These are phyloP conservation scores for Cygnus olor DNA, from an alignment of 2,797 vertebrate genomes.

Conservation along the genomic window DNA sequence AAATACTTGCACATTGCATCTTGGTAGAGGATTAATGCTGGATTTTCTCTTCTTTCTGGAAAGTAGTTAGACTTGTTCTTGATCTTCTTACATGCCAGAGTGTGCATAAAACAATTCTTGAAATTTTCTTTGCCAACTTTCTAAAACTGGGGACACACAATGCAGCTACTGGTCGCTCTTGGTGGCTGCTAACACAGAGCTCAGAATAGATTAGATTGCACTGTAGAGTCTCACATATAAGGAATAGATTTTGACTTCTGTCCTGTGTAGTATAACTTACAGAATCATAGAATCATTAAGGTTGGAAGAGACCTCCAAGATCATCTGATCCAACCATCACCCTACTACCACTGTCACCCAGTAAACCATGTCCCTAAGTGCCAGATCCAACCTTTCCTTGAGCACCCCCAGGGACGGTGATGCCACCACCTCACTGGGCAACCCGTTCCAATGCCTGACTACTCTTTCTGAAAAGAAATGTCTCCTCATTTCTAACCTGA, in stretches of 20 bases:
- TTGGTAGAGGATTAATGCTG: neutral
- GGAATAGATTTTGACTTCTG: neutral
- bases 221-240: neutral
- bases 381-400: too few relatives aligned
- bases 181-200: neutral
- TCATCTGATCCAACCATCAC: too few relatives aligned
- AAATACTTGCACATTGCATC: neutral
- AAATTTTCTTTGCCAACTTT: neutral
- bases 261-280: neutral
- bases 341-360: too few relatives aligned
- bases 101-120: neutral
- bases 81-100: neutral
- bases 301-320: too few relatives aligned
- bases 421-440: too few relatives aligned
- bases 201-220: neutral
- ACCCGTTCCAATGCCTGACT: too few relatives aligned
- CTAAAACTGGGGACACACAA: neutral
- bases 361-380: too few relatives aligned
- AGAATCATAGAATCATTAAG: too few relatives aligned
- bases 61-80: conserved; percentile 45
- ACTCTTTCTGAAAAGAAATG: too few relatives aligned
- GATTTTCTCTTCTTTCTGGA: conserved; percentile 17
- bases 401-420: too few relatives aligned
- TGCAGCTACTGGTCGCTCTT: neutral
- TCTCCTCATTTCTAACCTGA: too few relatives aligned